These are phyloP conservation scores for Nannoperca obscura DNA, from an alignment of 2,797 vertebrate genomes.

Conservation along the genomic window DNA sequence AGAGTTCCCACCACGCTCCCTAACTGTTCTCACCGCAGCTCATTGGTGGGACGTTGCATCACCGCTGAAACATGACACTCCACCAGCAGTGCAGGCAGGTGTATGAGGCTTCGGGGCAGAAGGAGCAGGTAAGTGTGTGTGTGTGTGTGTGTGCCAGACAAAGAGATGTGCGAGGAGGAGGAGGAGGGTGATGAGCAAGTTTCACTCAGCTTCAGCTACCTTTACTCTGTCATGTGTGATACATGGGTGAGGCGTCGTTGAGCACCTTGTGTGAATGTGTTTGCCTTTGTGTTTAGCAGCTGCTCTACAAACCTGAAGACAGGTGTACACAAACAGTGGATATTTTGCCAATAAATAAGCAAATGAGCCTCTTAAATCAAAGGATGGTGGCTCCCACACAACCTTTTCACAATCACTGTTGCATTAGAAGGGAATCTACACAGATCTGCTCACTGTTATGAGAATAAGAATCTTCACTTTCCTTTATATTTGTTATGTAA, in stretches of 20 bases:
- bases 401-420: constrained; percentile 26
- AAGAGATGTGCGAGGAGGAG: constrained; percentile 61
- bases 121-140: constrained; percentile 63
- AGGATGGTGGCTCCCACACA: constrained; percentile 51
- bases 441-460: background rate
- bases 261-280: constrained; percentile 25
- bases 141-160: constrained; percentile 59
- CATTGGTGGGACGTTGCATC: constrained; percentile 85
- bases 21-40: constrained; percentile 85
- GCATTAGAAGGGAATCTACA: background rate
- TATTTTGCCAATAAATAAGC: constrained; percentile 78
- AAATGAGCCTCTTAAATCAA: constrained; percentile 71
- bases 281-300: constrained; percentile 65
- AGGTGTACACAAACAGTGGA: constrained; percentile 77
- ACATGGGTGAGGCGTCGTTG: constrained; percentile 13
- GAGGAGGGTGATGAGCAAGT: constrained; percentile 73
- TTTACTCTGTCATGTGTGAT: constrained; percentile 50
- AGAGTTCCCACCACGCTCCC: constrained; percentile 90
- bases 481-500: constrained; percentile 16
- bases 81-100: constrained; percentile 81
- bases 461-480: background rate
- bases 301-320: constrained; percentile 58
- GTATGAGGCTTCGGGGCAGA: constrained; percentile 77
- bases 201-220: constrained; percentile 76
- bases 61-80: constrained; percentile 79